Evolutionary conservation across 2,888 invertebrate species (phyloP), one percentile per base, ranked within the genome.

Genomic region (Nomada ruficornis): DNA sequence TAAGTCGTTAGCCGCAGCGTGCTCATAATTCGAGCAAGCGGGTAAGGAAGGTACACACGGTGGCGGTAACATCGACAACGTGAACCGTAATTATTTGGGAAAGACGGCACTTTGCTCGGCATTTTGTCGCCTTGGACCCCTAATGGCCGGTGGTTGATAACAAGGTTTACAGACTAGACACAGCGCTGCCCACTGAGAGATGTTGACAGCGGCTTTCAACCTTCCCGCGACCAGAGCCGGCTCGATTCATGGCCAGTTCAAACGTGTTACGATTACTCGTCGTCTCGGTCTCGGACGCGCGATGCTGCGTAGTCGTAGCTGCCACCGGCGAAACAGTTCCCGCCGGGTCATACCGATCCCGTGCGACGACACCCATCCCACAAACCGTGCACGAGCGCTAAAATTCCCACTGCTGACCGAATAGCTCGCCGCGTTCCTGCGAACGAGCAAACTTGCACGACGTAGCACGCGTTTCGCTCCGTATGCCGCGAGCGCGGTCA

Each of bases 161-260:
- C 93, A 89, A 94, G 93, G 92, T 94, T 94, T 93, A 89, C 91
- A 86, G 87, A 88, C 90, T 90, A 91, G 92, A 91, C 91, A 4
- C 47, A 93, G 87, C 90, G 91, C 90, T 90, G 93, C 89, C 90
- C 93, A 91, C 91, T 93, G 93, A 94, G 94, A 92, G 93, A 93
- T 92, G 93, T 93, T 93, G 93, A 94, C 94, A 93, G 93, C 92
- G 92, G 93, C 94, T 93, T 94, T 93, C 93, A 93, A 93, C 92
- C 91, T 92, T 89, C 79, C 87, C 79, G 76, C 74, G 60, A 55
- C 82, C 77, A 69, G 13, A 69, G 83, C 85, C 76, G 71, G 80
- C 88, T 85, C 88, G 80, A 88, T 88, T 82, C 88, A 84, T 76
- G 86, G 71, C 69, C 65, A 57, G 82, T 65, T 73, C 59, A 57